Evolutionary conservation across 2,888 invertebrate species (phyloP).

Genomic region (Tricholauxania praeusta): DNA sequence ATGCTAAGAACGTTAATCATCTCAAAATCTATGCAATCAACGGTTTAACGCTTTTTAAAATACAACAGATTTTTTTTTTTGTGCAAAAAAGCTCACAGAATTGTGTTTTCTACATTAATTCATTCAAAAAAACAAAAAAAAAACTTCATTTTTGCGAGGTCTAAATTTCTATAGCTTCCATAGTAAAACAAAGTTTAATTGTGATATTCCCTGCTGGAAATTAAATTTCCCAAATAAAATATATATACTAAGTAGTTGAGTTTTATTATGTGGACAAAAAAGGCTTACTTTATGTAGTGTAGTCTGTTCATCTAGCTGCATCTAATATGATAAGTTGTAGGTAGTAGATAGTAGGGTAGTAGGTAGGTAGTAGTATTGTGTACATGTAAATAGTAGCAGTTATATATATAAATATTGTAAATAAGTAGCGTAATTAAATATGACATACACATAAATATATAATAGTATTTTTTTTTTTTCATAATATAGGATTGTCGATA

Average conservation of each 20-base stretch:
- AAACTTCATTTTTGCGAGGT: no score
- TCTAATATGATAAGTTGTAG: slow-evolving; percentile 56
- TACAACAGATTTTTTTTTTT: no score
- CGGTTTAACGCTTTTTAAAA: no score
- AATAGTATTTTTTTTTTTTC: slow-evolving; percentile 31
- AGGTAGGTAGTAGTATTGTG: slow-evolving; percentile 49
- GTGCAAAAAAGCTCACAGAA: no score
- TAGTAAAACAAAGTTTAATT: background rate
- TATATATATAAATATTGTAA: slow-evolving; percentile 36
- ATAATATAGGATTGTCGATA: slow-evolving; percentile 26
- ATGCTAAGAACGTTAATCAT: no score
- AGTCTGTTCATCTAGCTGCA: slow-evolving; percentile 67
- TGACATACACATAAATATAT: slow-evolving; percentile 28
- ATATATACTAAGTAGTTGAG: slow-evolving; percentile 8
- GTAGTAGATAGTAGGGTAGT: slow-evolving; percentile 44
- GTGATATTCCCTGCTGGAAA: slow-evolving; percentile 49
- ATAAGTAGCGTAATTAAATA: slow-evolving; percentile 23
- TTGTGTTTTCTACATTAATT: no score
- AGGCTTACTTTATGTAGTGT: slow-evolving; percentile 66
- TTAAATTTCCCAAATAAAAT: slow-evolving; percentile 16
- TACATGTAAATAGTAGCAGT: slow-evolving; percentile 50
- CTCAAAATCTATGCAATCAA: no score
- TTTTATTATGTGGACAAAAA: slow-evolving; percentile 46
- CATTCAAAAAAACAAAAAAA: no score
- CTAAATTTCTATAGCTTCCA: no score